phyloP scores from a whole-genome alignment of 1,140 invertebrate genomes.

The Lepidurus apus region DNA sequence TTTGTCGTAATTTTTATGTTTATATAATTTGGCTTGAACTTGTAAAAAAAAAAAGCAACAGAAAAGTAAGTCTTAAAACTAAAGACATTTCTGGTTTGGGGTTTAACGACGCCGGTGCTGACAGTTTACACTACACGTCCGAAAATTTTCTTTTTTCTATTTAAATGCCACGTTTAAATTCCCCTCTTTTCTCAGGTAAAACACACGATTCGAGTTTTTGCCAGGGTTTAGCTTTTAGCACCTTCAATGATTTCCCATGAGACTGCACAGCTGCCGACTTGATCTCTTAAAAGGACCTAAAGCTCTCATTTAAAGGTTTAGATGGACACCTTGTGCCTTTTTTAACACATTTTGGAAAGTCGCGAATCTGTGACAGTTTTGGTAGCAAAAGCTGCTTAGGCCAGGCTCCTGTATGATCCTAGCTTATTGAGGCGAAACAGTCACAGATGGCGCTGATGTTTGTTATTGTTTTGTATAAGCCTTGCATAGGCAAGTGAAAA shows the following conservation, averaged over 20 bases:
- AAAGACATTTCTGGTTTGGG: background rate
- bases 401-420: too few relatives aligned
- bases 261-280: background rate
- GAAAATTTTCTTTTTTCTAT: too few relatives aligned
- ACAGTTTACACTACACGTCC: background rate
- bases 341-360: background rate
- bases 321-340: background rate
- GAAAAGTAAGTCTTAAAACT: background rate
- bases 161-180: background rate
- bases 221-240: slow-evolving; percentile 4
- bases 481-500: too few relatives aligned
- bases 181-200: background rate
- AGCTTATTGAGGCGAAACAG: too few relatives aligned
- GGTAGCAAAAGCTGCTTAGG: background rate
- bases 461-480: too few relatives aligned
- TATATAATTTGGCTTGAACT: background rate
- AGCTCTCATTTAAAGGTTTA: slow-evolving; percentile 2
- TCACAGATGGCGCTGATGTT: too few relatives aligned
- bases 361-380: background rate
- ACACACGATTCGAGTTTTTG: background rate
- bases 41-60: background rate
- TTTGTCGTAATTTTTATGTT: background rate
- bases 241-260: background rate
- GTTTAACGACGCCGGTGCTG: background rate
- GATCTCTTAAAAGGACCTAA: background rate